phyloP scores from a whole-genome alignment of 2,113 vertebrate genomes.

The Chiloscyllium plagiosum region DNA sequence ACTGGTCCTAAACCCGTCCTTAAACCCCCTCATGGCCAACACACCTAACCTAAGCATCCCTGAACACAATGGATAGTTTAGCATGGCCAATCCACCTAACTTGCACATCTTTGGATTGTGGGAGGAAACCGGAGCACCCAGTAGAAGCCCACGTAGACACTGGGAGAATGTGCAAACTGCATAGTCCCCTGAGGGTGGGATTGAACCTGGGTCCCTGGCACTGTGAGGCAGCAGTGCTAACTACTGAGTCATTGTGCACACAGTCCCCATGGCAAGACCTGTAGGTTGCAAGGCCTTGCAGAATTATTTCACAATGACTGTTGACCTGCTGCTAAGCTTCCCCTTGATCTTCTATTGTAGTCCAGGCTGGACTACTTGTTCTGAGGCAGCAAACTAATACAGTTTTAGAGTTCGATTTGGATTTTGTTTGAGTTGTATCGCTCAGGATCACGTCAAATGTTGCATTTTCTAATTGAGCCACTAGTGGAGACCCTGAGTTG shows the following conservation, averaged over 20 bases:
- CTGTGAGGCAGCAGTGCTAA: no score
- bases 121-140: no score
- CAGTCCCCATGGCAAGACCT: no score
- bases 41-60: no score
- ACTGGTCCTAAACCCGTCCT: not conserved
- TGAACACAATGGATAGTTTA: no score
- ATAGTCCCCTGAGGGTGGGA: no score
- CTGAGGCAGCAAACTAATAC: not conserved
- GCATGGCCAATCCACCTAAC: no score
- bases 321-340: not conserved
- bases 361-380: not conserved
- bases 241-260: no score
- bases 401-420: not conserved
- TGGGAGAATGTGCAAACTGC: no score
- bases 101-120: no score
- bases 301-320: not conserved
- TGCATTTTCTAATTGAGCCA: not conserved
- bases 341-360: not conserved
- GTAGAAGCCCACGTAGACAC: no score
- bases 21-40: not conserved
- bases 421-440: not conserved
- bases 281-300: not conserved
- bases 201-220: no score
- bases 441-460: not conserved
- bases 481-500: not conserved